These are phyloP conservation scores for Mustelus asterias DNA, from an alignment of 2,113 vertebrate species.

Conservation along the genomic window DNA sequence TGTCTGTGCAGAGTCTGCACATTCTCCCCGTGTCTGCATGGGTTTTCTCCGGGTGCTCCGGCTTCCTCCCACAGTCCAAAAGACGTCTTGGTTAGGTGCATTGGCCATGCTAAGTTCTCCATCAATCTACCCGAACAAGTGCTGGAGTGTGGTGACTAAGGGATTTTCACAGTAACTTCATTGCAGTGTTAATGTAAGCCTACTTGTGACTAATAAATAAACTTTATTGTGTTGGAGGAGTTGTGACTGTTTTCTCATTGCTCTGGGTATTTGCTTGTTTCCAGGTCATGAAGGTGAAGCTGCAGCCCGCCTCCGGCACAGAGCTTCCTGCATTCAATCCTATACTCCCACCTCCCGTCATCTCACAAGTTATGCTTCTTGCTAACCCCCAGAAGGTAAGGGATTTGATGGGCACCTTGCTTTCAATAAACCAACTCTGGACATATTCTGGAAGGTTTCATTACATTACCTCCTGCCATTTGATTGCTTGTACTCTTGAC, in stretches of 20 bases:
- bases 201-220: too few species aligned
- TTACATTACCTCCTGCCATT: neutral
- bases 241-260: neutral
- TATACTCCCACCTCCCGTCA: constrained; percentile 60
- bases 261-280: neutral
- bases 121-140: too few species aligned
- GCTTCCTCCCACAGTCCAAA: too few species aligned
- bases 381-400: constrained; percentile 71
- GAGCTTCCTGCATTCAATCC: constrained; percentile 74
- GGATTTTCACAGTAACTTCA: too few species aligned
- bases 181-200: too few species aligned
- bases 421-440: neutral
- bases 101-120: too few species aligned
- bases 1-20: too few species aligned
- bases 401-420: fast-evolving
- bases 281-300: constrained; percentile 71
- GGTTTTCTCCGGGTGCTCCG: too few species aligned
- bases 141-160: too few species aligned
- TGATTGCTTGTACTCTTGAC: neutral
- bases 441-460: neutral
- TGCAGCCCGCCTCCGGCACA: constrained; percentile 68
- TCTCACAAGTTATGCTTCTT: constrained; percentile 75
- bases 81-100: neutral
- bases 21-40: too few species aligned
- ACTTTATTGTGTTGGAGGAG: neutral